Evolutionary conservation across 2,113 vertebrate genomes (phyloP).

Genomic region (Callopanchax toddi): DNA sequence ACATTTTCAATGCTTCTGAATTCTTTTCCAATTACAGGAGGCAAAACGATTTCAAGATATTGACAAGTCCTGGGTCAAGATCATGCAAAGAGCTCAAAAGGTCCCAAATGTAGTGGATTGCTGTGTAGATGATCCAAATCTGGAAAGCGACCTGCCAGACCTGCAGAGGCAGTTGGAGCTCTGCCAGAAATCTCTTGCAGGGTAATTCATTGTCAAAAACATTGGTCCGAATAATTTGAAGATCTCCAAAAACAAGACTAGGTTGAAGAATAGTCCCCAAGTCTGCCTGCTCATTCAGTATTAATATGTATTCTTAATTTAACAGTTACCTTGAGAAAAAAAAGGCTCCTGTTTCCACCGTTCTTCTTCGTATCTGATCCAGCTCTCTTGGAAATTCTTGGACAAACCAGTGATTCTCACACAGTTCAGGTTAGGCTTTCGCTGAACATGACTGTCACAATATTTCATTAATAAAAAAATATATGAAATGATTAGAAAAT

Average conservation of each 20-base stretch:
- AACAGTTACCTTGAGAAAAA: slow-evolving; percentile 90
- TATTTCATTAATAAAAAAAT: neutral
- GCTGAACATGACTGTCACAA: neutral
- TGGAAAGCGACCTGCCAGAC: slow-evolving; percentile 85
- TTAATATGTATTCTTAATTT: neutral
- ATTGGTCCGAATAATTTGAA: no score
- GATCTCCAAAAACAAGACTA: neutral
- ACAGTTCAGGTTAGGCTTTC: slow-evolving; percentile 85
- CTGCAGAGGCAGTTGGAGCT: slow-evolving; percentile 89
- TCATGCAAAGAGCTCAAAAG: slow-evolving; percentile 87
- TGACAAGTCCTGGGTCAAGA: slow-evolving; percentile 89
- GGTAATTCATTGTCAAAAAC: slow-evolving; percentile 73
- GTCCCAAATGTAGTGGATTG: slow-evolving; percentile 86
- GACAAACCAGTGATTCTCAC: slow-evolving; percentile 90
- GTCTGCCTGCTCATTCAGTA: neutral
- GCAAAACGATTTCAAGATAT: slow-evolving; percentile 90
- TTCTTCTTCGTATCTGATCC: slow-evolving; percentile 95
- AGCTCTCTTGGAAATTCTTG: slow-evolving; percentile 89
- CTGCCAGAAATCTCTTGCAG: slow-evolving; percentile 91
- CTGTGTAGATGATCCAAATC: slow-evolving; percentile 85
- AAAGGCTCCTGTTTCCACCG: slow-evolving; percentile 87
- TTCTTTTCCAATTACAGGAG: slow-evolving; percentile 74
- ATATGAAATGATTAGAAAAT: no score
- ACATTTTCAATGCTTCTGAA: neutral
- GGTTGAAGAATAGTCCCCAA: neutral